Percentiles rank a stretch among this genome's conserved stretches.
phyloP scores from a whole-genome alignment of 2,113 vertebrate genomes.

The Oncorhynchus keta region DNA sequence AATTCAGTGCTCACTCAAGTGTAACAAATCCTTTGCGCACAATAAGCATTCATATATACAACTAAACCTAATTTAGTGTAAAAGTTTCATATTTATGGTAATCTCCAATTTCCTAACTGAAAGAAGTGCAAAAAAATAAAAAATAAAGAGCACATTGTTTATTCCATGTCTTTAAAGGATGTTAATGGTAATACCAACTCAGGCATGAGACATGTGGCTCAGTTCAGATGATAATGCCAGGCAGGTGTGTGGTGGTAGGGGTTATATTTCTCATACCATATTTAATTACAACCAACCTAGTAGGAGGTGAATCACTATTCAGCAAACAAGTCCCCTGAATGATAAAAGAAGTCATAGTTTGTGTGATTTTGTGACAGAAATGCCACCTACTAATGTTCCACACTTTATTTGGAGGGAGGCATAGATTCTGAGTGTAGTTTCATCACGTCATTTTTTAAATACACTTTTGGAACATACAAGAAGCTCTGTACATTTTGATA shows the following conservation, averaged over 20 bases:
- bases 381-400: constrained; percentile 47
- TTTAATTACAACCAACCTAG: constrained; percentile 41
- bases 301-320: constrained; percentile 34
- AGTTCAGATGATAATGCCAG: constrained; percentile 25
- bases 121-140: neutral
- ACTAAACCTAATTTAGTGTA: neutral
- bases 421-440: no score
- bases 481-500: neutral
- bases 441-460: no score
- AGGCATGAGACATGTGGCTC: neutral
- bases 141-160: neutral
- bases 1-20: neutral
- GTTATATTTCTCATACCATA: constrained; percentile 48
- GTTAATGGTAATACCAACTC: neutral
- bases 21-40: neutral
- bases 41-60: neutral
- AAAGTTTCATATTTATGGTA: neutral
- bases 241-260: constrained; percentile 45
- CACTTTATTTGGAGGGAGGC: neutral
- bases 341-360: constrained; percentile 34
- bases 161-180: neutral
- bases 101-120: neutral
- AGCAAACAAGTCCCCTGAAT: constrained; percentile 50
- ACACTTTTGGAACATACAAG: no score
- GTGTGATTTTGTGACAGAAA: constrained; percentile 62